Evolutionary conservation across 2,113 vertebrate species (phyloP), one percentile per base, ranked within the genome.

Genomic region (Phalacrocorax carbo): DNA sequence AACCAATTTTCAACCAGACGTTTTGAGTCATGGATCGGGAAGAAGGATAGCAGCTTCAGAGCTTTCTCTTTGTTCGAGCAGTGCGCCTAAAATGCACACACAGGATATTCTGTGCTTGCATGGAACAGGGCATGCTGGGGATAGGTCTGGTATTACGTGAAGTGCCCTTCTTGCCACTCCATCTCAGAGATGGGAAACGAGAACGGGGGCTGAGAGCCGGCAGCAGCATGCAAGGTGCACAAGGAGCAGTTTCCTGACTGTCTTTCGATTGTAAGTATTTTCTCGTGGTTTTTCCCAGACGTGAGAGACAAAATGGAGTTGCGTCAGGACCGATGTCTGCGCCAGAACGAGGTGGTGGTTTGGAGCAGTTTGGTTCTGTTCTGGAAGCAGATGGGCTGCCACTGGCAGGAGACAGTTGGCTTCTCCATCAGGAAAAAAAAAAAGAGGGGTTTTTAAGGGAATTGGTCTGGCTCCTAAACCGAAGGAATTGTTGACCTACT

Each of bases 401-500:
- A 61, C 51, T 52, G 71, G 77, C 90, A 87, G 77, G 86, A 96
- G 91, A 15, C 64, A 75, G 82, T 91, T 93, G 82, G 90, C 90
- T 93, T 89, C 94, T 88, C 83, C 83, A 88, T 55, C 71, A 65
- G 70, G 10, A 46, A 38, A 60, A 75, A 44, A 30, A 52, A 29
- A 80, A 32, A 38, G 29, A 1, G 97, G 93, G 72, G 69, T 75
- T 65, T 96, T 96, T 91, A 82, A 93, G 95, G 96, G 95, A 97
- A 95, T 92, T 95, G 92, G 92, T 97, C 91, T 96, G 82, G 83
- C 92, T 97, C 89, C 80, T 89, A 58, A 84, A 96, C 64, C 64
- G 66, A 68, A 94, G 94, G 96, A 96, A 97, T 97, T 96, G 94
- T 97, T 98, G 98, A 98, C 97, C 98, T 97, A 98, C 97, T 98